Evolutionary conservation across 2,797 vertebrate species (phyloP).

Genomic region (Bryconaethiops microstoma): DNA sequence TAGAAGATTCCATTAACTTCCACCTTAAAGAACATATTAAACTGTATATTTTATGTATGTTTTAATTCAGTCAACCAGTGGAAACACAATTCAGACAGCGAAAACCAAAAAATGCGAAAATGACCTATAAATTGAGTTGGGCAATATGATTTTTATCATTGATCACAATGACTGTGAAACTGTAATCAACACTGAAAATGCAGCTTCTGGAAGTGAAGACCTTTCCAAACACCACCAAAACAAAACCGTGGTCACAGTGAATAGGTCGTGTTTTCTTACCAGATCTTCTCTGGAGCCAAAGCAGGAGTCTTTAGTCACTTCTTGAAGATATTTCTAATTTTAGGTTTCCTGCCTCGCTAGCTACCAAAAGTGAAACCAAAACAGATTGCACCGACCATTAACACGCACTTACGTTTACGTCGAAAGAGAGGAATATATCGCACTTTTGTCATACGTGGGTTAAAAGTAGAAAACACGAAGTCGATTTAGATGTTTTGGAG

Average conservation of each 20-base stretch:
- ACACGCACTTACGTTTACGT: constrained; percentile 30
- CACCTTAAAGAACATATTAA: too few species aligned
- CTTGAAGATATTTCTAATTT: constrained; percentile 30
- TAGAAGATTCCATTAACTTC: too few species aligned
- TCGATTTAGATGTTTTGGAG: not conserved
- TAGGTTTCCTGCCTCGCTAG: constrained; percentile 66
- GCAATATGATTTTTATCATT: too few species aligned
- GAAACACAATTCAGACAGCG: not conserved
- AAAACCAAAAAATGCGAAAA: too few species aligned
- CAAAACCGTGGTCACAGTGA: not conserved
- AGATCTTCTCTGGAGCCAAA: not conserved
- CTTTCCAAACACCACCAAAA: too few species aligned
- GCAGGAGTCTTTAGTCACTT: not conserved
- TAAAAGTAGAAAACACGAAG: not conserved
- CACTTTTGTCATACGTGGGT: not conserved
- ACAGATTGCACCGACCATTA: constrained; percentile 48
- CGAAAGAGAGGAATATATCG: not conserved
- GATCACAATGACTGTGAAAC: not conserved
- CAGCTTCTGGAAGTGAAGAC: too few species aligned
- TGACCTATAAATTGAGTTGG: not conserved
- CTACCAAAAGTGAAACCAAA: constrained; percentile 79
- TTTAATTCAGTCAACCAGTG: not conserved
- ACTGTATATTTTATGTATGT: too few species aligned
- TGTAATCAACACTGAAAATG: too few species aligned
- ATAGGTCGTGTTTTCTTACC: constrained; percentile 9